Percentiles rank a stretch among this genome's conserved stretches.
These are phyloP conservation scores for Brachypterus glaber DNA, from an alignment of 2,888 invertebrate species.

Conservation along the genomic window DNA sequence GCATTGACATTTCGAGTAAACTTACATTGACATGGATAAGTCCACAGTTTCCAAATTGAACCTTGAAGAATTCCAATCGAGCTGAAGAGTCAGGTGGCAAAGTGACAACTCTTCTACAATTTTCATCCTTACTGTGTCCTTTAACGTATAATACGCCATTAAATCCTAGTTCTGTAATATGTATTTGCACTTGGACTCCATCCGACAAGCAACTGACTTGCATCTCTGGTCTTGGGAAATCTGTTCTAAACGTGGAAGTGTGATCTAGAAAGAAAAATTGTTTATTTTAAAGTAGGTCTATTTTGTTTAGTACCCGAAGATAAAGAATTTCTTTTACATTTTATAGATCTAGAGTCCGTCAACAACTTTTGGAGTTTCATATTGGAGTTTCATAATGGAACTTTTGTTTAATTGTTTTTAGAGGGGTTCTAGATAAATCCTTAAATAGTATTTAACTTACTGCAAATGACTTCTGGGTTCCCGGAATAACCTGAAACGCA, in stretches of 20 bases:
- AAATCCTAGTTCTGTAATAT: constrained; percentile 65
- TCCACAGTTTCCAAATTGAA: constrained; percentile 85
- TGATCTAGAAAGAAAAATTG: constrained; percentile 28
- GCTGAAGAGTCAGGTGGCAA: constrained; percentile 58
- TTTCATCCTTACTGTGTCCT: constrained; percentile 87
- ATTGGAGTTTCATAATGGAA: no score
- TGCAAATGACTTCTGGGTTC: constrained; percentile 65
- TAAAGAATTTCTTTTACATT: not conserved
- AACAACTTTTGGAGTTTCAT: no score
- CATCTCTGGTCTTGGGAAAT: constrained; percentile 79
- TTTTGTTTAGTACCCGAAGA: not conserved
- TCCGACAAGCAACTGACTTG: constrained; percentile 83
- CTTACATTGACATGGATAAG: constrained; percentile 81
- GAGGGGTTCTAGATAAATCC: not conserved
- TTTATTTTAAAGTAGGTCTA: not conserved
- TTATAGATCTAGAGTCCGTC: no score
- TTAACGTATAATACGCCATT: constrained; percentile 89
- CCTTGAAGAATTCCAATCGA: constrained; percentile 57
- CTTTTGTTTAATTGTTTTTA: not conserved
- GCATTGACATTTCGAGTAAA: constrained; percentile 18
- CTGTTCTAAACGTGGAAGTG: constrained; percentile 49
- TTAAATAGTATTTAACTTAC: constrained; percentile 40
- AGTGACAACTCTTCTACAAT: constrained; percentile 73
- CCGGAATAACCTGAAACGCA: constrained; percentile 70
- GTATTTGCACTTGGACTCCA: constrained; percentile 78